Evolutionary conservation across 2,888 invertebrate species (phyloP).

Genomic region (Trilocha varians): DNA sequence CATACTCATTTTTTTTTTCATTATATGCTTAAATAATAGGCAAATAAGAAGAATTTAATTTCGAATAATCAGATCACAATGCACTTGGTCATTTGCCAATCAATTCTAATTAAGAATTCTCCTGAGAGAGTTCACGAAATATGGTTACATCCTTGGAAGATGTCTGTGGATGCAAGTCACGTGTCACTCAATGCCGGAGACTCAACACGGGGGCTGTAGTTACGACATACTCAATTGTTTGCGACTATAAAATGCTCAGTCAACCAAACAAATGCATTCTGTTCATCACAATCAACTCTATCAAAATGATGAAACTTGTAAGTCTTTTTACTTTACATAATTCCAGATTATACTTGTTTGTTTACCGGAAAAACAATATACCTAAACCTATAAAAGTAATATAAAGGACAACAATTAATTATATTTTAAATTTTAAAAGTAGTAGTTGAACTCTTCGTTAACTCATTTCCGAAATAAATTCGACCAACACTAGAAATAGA

Average conservation of each 20-base stretch:
- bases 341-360: neutral
- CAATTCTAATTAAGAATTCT: constrained; percentile 2
- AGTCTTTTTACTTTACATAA: constrained; percentile 22
- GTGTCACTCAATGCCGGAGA: constrained; percentile 58
- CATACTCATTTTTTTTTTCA: no score
- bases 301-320: constrained; percentile 63
- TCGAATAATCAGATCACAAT: no score
- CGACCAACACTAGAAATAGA: no score
- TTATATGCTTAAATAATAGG: no score
- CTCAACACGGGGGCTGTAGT: constrained; percentile 28
- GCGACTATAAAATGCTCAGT: constrained; percentile 45
- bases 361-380: no score
- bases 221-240: constrained; percentile 29
- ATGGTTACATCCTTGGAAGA: constrained; percentile 32
- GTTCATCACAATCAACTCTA: constrained; percentile 29
- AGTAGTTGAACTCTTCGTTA: no score
- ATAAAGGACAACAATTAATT: no score
- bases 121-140: constrained; percentile 9
- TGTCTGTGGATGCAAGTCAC: constrained; percentile 45
- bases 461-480: no score
- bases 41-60: no score
- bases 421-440: no score
- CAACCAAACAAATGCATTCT: constrained; percentile 28
- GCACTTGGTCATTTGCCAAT: neutral
- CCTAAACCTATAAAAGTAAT: no score